phyloP scores from a whole-genome alignment of 2,797 vertebrate species.

The Chromis chromis region DNA sequence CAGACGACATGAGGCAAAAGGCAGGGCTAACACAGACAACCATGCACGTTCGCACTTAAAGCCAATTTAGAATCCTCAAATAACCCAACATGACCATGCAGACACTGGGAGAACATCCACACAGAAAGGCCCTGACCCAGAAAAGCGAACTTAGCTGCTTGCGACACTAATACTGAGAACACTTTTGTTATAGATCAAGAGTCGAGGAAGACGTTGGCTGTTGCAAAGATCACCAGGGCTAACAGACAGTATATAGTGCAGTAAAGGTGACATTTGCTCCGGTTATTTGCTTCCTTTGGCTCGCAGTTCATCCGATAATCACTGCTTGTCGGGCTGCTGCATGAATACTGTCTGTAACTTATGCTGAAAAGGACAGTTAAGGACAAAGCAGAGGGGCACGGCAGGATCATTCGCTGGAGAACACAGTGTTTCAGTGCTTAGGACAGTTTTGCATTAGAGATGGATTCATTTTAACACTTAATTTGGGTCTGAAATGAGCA shows the following conservation, averaged over 20 bases:
- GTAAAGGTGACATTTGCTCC: slow-evolving; percentile 20
- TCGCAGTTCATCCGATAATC: neutral
- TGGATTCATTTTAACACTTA: neutral
- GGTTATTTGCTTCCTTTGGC: slow-evolving; percentile 11
- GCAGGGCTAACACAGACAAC: too few species aligned
- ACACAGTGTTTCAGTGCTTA: neutral
- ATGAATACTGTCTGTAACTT: slow-evolving; percentile 4
- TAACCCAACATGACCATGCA: too few species aligned
- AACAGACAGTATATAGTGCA: slow-evolving; percentile 19
- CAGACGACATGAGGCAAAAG: too few species aligned
- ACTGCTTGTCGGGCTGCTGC: neutral
- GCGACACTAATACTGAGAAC: neutral
- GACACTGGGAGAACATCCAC: too few species aligned
- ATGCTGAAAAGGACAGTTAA: neutral
- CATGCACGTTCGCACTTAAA: too few species aligned
- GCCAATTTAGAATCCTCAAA: too few species aligned
- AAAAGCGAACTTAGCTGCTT: too few species aligned
- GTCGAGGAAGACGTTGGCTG: neutral
- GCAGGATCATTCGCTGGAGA: neutral
- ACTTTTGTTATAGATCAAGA: slow-evolving; percentile 7
- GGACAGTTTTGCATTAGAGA: neutral
- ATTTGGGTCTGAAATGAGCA: neutral
- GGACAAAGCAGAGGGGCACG: neutral
- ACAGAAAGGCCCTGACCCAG: too few species aligned
- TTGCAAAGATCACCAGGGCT: slow-evolving; percentile 6